phyloP scores from a whole-genome alignment of 2,888 invertebrate species.

The Pycnomerus fuliginosus region DNA sequence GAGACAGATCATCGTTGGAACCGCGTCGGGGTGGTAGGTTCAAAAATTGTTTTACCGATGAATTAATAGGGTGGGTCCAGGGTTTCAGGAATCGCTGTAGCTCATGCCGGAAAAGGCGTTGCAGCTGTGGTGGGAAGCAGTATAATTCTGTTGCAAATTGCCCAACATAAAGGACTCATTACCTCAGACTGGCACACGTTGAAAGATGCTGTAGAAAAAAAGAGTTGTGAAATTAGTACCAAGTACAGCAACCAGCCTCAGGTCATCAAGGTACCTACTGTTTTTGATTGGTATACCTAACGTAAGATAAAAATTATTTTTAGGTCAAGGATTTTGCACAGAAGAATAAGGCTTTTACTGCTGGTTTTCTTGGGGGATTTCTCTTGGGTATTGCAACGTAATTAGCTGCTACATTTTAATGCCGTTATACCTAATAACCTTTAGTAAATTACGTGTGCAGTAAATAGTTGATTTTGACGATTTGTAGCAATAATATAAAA shows the following conservation, averaged over 20 bases:
- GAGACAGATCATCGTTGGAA: too few relatives aligned
- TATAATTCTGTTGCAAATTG: constrained; percentile 12
- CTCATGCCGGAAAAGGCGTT: constrained; percentile 6
- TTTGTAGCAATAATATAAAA: too few relatives aligned
- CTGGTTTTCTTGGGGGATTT: constrained; percentile 20
- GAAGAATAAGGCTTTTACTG: constrained; percentile 13
- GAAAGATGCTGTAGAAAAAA: constrained; percentile 4
- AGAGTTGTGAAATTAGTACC: constrained; percentile 9
- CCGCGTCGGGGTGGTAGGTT: too few relatives aligned
- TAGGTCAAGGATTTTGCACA: constrained; percentile 11
- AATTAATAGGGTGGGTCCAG: too few relatives aligned
- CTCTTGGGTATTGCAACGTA: constrained; percentile 15
- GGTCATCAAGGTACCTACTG: too few relatives aligned
- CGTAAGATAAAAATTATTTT: constrained; percentile 7
- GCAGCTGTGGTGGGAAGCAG: constrained; percentile 11
- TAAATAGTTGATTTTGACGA: too few relatives aligned
- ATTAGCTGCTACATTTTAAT: too few relatives aligned
- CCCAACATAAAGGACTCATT: constrained; percentile 13
- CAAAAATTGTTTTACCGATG: too few relatives aligned
- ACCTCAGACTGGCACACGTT: constrained; percentile 8
- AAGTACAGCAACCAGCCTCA: too few relatives aligned
- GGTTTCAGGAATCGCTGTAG: constrained; percentile 11
- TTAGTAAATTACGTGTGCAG: too few relatives aligned
- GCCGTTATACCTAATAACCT: too few relatives aligned
- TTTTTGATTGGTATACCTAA: too few relatives aligned